Conservation (phyloP, 2,888 invertebrate genomes). For the Megalurothrips usitatus region DNA sequence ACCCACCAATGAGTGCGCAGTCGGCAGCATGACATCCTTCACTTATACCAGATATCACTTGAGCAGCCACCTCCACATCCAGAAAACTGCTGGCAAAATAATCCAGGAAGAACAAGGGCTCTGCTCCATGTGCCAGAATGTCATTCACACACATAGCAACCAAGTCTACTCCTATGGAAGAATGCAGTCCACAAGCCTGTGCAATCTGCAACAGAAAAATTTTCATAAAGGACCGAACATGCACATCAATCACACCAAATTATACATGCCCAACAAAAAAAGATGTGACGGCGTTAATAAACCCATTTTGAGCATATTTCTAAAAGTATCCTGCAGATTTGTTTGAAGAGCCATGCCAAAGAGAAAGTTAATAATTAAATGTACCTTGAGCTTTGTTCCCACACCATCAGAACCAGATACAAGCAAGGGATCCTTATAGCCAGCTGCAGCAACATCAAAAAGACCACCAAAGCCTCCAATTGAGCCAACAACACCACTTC, state of each 20-base stretch:
- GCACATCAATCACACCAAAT: slow-evolving; percentile 28
- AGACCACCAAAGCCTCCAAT: slow-evolving; percentile 93
- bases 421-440: slow-evolving; percentile 74
- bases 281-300: too few species aligned
- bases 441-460: slow-evolving; percentile 76
- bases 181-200: slow-evolving; percentile 68
- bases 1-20: slow-evolving; percentile 80
- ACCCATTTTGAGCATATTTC: too few species aligned
- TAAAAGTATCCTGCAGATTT: background rate
- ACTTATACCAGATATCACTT: slow-evolving; percentile 80
- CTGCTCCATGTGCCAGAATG: slow-evolving; percentile 89
- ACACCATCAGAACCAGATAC: slow-evolving; percentile 96
- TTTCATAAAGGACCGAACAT: background rate
- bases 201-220: slow-evolving; percentile 67
- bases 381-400: slow-evolving; percentile 90
- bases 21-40: slow-evolving; percentile 81
- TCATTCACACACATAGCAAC: slow-evolving; percentile 99
- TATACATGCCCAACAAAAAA: background rate
- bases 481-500: slow-evolving; percentile 72
- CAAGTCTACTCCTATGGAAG: slow-evolving; percentile 86
- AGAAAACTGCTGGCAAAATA: slow-evolving; percentile 91
- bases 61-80: slow-evolving; percentile 67
- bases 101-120: slow-evolving; percentile 93
- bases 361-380: background rate
- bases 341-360: slow-evolving; percentile 8